Base-by-base conservation (phyloP, 2,888 invertebrate genomes). In the Bombylius major region DNA sequence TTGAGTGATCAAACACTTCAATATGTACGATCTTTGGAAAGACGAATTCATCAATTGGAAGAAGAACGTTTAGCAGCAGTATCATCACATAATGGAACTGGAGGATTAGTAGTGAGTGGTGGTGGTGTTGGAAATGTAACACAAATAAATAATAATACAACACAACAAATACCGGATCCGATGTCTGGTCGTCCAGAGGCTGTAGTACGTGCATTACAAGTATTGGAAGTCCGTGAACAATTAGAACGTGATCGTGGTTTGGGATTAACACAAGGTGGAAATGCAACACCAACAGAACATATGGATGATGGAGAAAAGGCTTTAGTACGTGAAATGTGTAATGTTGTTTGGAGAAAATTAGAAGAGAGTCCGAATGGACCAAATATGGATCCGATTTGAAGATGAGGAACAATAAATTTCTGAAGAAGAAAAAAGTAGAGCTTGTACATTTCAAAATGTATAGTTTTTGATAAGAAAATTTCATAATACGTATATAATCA, bases 271-370 rank as follows among this genome's bases (percentile, higher is more conserved):
- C 52, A 58, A 33, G 52, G 51, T 34, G 46, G 53, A 31, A 48
- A 14, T n/a, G 53, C 34, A 23, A 45, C 34, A 23, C n/a, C 49
- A 32, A 23, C 39, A 23, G 73, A 82, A 60, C 86, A 82, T 70
- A 81, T 83, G 79, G 86, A 89, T 66, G 87, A 92, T 64, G 89
- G 90, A 14, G 94, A 94, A 71, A 93, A 92, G 70, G 94, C 94
- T 5, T 79, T 95, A 55, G 90, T 95, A 51, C 80, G 93, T 65
- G 94, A 95, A 77, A 94, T 95, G 94, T 95, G 94, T 76, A 94
- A 95, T 76, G 92, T 92, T 52, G 92, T 92, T 47, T 92, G 91
- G 91, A 82, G 91, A 60, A 92, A 92, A 73, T 74, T 92, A 55
- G 92, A 92, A 73, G 89, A 90, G 65, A 87, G 82, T 49, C 87